These are phyloP conservation scores for Allophyes oxyacanthae DNA, from an alignment of 2,888 invertebrate species.

Conservation along the genomic window DNA sequence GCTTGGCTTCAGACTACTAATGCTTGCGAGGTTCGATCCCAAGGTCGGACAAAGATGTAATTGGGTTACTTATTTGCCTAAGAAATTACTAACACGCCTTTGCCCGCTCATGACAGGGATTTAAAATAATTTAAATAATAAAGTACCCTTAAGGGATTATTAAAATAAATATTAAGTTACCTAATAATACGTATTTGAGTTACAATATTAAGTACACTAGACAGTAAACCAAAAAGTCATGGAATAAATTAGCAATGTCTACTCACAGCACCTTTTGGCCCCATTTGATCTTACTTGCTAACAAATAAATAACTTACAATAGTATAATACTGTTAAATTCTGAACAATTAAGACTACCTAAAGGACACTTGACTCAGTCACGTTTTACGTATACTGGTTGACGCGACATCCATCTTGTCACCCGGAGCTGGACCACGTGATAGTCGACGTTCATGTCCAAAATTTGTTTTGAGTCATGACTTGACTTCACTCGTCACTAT, in stretches of 20 bases:
- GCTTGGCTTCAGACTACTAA: slow-evolving; percentile 16
- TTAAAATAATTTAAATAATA: not conserved
- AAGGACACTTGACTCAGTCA: slow-evolving; percentile 76
- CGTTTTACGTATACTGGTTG: slow-evolving; percentile 34
- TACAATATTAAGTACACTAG: slow-evolving; percentile 61
- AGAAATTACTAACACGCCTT: not conserved
- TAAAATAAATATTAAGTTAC: slow-evolving; percentile 47
- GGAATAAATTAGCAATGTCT: slow-evolving; percentile 67
- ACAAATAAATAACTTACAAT: slow-evolving; percentile 75
- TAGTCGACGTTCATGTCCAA: slow-evolving; percentile 27
- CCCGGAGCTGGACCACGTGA: slow-evolving; percentile 23
- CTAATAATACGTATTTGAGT: slow-evolving; percentile 49
- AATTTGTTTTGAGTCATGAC: slow-evolving; percentile 48
- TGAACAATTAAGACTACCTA: slow-evolving; percentile 55
- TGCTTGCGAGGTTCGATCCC: slow-evolving; percentile 39
- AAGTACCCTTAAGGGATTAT: slow-evolving; percentile 22
- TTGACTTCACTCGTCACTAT: slow-evolving; percentile 32
- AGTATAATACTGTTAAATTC: slow-evolving; percentile 82
- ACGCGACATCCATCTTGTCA: slow-evolving; percentile 21
- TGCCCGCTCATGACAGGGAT: slow-evolving; percentile 1
- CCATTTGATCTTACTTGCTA: slow-evolving; percentile 68
- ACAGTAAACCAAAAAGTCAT: slow-evolving; percentile 71
- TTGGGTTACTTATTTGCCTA: not conserved
- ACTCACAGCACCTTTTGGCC: slow-evolving; percentile 85
- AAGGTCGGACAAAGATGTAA: slow-evolving; percentile 12